Conservation (phyloP, 2,888 invertebrate species). For the Synanthedon vespiformis region DNA sequence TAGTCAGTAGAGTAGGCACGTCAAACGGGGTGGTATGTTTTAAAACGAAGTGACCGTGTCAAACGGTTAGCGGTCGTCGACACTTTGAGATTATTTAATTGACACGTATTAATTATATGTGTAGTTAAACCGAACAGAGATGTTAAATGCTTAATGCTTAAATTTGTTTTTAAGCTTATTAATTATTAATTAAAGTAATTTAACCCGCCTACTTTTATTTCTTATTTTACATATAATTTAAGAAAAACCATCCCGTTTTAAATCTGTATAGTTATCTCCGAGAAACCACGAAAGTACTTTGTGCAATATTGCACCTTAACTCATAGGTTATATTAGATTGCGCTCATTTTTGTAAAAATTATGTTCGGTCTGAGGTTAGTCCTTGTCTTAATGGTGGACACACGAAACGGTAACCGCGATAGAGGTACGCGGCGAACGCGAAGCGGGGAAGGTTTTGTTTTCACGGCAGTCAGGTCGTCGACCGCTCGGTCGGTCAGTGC, state of each 20-base stretch:
- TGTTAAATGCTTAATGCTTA: background rate
- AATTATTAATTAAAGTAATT: too few species aligned
- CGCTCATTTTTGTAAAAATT: too few species aligned
- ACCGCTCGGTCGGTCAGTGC: conserved; percentile 65
- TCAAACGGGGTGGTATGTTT: conserved; percentile 16
- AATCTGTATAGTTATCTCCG: too few species aligned
- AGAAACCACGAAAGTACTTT: too few species aligned
- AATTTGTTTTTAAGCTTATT: too few species aligned
- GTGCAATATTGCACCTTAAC: too few species aligned
- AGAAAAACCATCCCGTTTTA: too few species aligned
- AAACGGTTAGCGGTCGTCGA: conserved; percentile 47
- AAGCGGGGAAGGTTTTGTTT: conserved; percentile 58
- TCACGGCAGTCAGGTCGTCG: conserved; percentile 55
- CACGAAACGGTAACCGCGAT: conserved; percentile 3
- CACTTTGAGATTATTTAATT: conserved; percentile 31
- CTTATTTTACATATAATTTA: too few species aligned
- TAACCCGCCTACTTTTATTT: too few species aligned
- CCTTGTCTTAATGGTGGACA: background rate
- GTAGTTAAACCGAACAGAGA: conserved; percentile 2
- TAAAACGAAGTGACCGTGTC: conserved; percentile 54
- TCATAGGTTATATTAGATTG: too few species aligned
- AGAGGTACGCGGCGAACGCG: conserved; percentile 11
- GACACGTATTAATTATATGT: conserved; percentile 5
- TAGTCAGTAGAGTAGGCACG: background rate
- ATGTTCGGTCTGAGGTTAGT: too few species aligned